Evolutionary conservation across 2,888 invertebrate species (phyloP), one percentile per base, ranked within the genome.

Genomic region (Tiphia femorata): DNA sequence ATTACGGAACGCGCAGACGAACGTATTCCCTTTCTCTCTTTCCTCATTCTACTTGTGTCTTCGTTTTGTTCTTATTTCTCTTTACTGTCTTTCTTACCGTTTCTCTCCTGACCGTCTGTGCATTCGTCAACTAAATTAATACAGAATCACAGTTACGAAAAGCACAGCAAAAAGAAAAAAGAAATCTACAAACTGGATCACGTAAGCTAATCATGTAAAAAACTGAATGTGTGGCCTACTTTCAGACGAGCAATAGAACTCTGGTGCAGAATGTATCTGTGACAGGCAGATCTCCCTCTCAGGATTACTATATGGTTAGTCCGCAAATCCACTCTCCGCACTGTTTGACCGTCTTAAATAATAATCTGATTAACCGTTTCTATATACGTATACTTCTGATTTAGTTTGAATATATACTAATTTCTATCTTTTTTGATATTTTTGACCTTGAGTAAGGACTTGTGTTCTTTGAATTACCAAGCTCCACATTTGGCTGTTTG

Each of bases 201-300:
- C 62, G 60, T 75, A 66, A 75, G 73, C 73, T 79, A 76, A 78
- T 76, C 67, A 77, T 77, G 70, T 78, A 12, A 29, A 77, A 80
- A 81, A 82, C 76, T 83, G 80, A 81, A 83, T 83, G 74, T 83
- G 77, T 83, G 78, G 82, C 82, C 83, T 83, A 83, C 81, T 83
- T 83, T 83, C 83, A 83, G 83, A 83, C 83, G 83, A 83, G 83
- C 83, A 83, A 83, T 83, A 83, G 83, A 83, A 80, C 83, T 83
- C 83, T 83, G 83, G 83, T 83, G 83, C 83, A 83, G 83, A 83
- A 83, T 83, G 83, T 83, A 83, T 82, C 83, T 82, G 83, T 83
- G 83, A 83, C 82, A 83, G 82, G 83, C 83, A 83, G 83, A 82
- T 83, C 83, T 77, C 83, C 83, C 80, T 83, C 83, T 81, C 83